Conservation (phyloP, 2,888 invertebrate genomes). For the Drosophila crucigera region DNA sequence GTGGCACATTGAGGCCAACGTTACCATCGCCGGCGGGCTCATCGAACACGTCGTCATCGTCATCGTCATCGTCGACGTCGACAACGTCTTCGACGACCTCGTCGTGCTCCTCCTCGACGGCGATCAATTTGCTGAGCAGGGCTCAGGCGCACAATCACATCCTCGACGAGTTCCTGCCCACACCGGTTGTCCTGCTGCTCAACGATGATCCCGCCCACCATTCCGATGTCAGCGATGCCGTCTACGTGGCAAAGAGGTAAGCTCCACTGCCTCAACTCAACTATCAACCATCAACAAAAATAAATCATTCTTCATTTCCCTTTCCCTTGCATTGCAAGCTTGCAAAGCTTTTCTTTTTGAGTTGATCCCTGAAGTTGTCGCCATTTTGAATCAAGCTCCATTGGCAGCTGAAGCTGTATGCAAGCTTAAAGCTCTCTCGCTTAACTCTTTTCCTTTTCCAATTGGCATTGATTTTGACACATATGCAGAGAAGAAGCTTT, state of each 20-base stretch:
- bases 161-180: conserved; percentile 55
- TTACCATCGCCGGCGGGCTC: conserved; percentile 35
- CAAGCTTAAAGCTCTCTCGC: neutral
- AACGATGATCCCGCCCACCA: conserved; percentile 41
- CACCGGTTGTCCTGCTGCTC: conserved; percentile 54
- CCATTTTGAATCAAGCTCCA: neutral
- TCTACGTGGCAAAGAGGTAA: conserved; percentile 34
- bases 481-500: conserved; percentile 19
- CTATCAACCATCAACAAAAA: neutral
- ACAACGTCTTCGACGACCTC: conserved; percentile 40
- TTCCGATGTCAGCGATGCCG: conserved; percentile 20
- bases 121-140: conserved; percentile 50
- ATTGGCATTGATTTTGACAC: conserved; percentile 31
- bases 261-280: neutral
- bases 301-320: neutral
- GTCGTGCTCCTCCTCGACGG: conserved; percentile 52
- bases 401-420: neutral
- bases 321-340: neutral
- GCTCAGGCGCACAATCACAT: conserved; percentile 56
- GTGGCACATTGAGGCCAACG: neutral
- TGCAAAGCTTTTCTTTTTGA: neutral
- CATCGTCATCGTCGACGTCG: conserved; percentile 45
- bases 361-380: neutral
- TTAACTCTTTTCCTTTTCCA: neutral
- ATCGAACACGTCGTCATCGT: conserved; percentile 45